Percentiles rank a stretch among this genome's conserved stretches.
phyloP scores from a whole-genome alignment of 2,888 invertebrate genomes.

The Notodonta dromedarius region DNA sequence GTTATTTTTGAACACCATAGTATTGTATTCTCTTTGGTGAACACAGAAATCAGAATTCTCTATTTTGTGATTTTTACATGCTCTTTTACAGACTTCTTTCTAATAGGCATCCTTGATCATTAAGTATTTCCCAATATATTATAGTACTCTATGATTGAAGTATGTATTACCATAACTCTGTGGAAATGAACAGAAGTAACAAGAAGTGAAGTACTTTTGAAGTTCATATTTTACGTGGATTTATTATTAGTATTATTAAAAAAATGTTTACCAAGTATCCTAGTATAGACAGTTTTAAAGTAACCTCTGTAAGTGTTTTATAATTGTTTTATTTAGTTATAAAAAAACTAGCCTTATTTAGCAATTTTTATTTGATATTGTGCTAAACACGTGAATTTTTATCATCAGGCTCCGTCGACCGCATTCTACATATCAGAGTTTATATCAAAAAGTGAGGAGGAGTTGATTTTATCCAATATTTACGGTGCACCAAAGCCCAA shows the following conservation, averaged over 20 bases:
- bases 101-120: too few relatives aligned
- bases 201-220: too few relatives aligned
- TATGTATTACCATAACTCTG: too few relatives aligned
- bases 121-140: too few relatives aligned
- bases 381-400: slow-evolving; percentile 1
- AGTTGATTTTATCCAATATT: slow-evolving; percentile 88
- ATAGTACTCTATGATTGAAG: too few relatives aligned
- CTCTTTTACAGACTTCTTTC: too few relatives aligned
- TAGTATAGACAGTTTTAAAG: slow-evolving; percentile 36
- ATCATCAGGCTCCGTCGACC: slow-evolving; percentile 81
- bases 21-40: too few relatives aligned
- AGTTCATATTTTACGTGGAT: too few relatives aligned
- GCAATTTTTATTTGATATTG: neutral
- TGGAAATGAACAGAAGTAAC: too few relatives aligned
- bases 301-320: slow-evolving; percentile 40
- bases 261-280: slow-evolving; percentile 21
- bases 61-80: too few relatives aligned
- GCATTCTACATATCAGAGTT: slow-evolving; percentile 95
- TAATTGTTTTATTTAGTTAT: neutral
- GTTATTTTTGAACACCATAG: too few relatives aligned
- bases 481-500: slow-evolving; percentile 95
- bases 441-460: slow-evolving; percentile 89
- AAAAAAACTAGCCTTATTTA: neutral
- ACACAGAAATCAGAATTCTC: too few relatives aligned
- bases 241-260: neutral